Percentiles rank a stretch among this genome's conserved stretches.
Conservation (phyloP, 2,888 invertebrate genomes). For the Meandrusa payeni region DNA sequence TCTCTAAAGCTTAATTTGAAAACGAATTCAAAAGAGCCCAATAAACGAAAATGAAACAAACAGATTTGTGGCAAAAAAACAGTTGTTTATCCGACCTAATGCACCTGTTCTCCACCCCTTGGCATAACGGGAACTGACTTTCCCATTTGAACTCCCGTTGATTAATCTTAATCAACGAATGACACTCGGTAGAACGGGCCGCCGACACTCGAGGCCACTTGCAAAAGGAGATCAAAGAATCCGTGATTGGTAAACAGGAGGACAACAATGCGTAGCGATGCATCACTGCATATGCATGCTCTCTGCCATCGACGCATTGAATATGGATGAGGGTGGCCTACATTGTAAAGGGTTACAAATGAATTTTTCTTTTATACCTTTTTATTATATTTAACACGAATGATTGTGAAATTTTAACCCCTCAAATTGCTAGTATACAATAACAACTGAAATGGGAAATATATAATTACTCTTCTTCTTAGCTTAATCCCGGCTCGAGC, state of each 20-base stretch:
- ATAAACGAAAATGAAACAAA: conserved; percentile 1
- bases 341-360: conserved; percentile 8
- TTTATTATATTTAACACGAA: neutral
- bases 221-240: conserved; percentile 23
- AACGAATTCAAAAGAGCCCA: too few relatives aligned
- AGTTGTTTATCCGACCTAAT: neutral
- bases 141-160: conserved; percentile 18
- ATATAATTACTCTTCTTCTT: too few relatives aligned
- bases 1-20: too few relatives aligned
- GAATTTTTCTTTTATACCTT: neutral
- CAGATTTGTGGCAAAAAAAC: neutral
- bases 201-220: conserved; percentile 19
- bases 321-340: conserved; percentile 19
- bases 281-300: conserved; percentile 36
- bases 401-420: neutral
- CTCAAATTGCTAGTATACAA: too few relatives aligned
- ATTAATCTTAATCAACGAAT: conserved; percentile 21
- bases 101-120: neutral
- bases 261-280: conserved; percentile 19
- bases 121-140: conserved; percentile 1
- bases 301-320: conserved; percentile 18
- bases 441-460: too few relatives aligned
- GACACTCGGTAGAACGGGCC: conserved; percentile 6
- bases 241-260: conserved; percentile 12
- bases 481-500: too few relatives aligned